A percentile compares a stretch with the other conserved stretches of the same genome.
Conservation (phyloP, 2,113 vertebrate species). For the Podarcis cretensis region DNA sequence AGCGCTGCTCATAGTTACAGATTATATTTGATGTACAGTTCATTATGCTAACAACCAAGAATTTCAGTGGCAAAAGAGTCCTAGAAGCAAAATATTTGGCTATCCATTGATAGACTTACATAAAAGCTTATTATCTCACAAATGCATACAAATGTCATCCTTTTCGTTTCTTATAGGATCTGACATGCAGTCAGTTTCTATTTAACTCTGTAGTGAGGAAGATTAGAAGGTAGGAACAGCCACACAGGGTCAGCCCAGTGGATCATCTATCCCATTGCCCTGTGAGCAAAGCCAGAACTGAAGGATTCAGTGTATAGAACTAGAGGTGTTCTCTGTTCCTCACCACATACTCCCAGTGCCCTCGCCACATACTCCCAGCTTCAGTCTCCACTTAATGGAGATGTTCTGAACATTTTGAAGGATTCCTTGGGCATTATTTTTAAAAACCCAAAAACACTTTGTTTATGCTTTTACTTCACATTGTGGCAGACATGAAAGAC, state of each 20-base stretch:
- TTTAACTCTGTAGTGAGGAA: slow-evolving; percentile 18
- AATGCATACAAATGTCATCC: slow-evolving; percentile 14
- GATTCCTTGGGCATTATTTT: neutral
- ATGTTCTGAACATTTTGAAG: neutral
- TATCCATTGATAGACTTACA: slow-evolving; percentile 10
- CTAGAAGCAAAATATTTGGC: slow-evolving; percentile 5
- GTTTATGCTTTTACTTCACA: neutral
- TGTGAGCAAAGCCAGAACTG: neutral
- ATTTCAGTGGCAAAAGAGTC: neutral
- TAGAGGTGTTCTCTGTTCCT: neutral
- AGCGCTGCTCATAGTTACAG: neutral
- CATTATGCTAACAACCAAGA: neutral
- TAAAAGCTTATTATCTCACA: slow-evolving; percentile 17
- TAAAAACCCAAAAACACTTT: too few relatives aligned
- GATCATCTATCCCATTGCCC: neutral
- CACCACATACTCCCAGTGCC: too few relatives aligned
- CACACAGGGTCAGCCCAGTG: neutral
- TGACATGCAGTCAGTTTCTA: slow-evolving; percentile 29
- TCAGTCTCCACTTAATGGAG: neutral
- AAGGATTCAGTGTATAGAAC: neutral
- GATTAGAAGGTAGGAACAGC: slow-evolving; percentile 30
- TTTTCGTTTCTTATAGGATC: slow-evolving; percentile 16
- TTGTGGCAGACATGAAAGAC: neutral
- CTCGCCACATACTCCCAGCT: neutral
- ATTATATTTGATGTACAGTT: neutral